phyloP scores from a whole-genome alignment of 2,888 invertebrate species.

The Drosophila flavopinicola region DNA sequence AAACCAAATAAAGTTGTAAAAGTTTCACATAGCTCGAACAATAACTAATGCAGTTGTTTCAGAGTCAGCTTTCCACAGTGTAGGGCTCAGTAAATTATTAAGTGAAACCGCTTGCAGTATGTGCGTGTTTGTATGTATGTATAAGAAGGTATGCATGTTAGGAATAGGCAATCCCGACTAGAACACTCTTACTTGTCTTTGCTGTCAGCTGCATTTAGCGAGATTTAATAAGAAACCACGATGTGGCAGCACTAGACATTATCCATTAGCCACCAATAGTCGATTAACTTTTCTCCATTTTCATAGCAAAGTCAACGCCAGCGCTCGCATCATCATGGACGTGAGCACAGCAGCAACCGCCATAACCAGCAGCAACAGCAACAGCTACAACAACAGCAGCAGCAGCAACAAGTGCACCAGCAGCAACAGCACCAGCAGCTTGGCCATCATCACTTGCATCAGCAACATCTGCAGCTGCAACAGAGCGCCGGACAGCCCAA shows the following conservation, averaged over 20 bases:
- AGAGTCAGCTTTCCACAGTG: no score
- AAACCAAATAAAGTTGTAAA: no score
- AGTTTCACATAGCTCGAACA: no score
- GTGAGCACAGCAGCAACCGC: conserved; percentile 47
- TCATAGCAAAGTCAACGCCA: conserved; percentile 64
- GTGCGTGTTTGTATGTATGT: no score
- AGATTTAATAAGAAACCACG: no score
- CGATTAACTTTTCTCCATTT: neutral
- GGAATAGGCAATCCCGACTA: no score
- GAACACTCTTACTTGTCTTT: no score
- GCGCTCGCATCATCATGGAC: conserved; percentile 49
- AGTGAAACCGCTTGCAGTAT: no score
- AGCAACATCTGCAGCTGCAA: conserved; percentile 72
- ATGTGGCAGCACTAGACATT: neutral
- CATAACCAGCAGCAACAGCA: conserved; percentile 39
- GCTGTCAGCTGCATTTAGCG: no score
- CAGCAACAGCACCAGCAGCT: conserved; percentile 51
- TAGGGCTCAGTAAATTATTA: no score
- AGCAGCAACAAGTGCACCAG: conserved; percentile 45
- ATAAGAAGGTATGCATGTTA: no score
- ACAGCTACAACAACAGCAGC: conserved; percentile 54
- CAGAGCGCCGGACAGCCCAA: conserved; percentile 55
- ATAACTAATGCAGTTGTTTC: no score
- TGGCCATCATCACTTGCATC: conserved; percentile 38
- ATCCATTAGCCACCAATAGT: neutral